Evolutionary conservation across 2,113 vertebrate species (phyloP).

Genomic region (Hypomesus transpacificus): DNA sequence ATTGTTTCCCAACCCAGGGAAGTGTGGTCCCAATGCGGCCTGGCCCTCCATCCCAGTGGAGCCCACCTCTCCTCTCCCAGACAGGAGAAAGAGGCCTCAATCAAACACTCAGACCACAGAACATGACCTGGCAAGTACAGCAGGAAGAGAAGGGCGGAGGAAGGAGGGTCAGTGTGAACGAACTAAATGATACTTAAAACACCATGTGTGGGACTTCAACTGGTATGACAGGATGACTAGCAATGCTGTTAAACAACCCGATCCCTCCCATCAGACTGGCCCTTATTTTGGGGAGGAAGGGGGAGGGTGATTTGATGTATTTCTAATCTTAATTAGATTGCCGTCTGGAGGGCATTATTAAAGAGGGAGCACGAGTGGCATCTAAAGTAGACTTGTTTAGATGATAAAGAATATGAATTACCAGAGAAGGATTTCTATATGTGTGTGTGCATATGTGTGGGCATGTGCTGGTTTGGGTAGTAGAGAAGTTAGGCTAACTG

Average conservation of each 20-base stretch:
- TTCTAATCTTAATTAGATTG: slow-evolving; percentile 2
- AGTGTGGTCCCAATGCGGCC: slow-evolving; percentile 48
- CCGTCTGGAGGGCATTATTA: background rate
- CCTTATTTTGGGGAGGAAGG: background rate
- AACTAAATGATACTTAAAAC: slow-evolving; percentile 62
- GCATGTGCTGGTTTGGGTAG: background rate
- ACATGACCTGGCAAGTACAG: slow-evolving; percentile 64
- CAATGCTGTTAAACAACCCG: no score
- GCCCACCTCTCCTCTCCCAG: slow-evolving; percentile 43
- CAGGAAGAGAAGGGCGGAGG: slow-evolving; percentile 47
- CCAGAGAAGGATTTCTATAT: no score
- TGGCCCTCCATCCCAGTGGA: slow-evolving; percentile 34
- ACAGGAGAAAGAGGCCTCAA: slow-evolving; percentile 58
- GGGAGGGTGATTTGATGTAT: background rate
- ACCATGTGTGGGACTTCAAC: slow-evolving; percentile 46
- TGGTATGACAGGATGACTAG: slow-evolving; percentile 10
- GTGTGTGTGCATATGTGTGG: background rate
- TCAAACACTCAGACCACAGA: slow-evolving; percentile 58
- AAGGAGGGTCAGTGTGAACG: slow-evolving; percentile 61
- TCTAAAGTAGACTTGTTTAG: background rate
- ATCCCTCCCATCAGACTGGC: no score
- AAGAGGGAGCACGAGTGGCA: background rate
- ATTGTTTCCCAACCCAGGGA: slow-evolving; percentile 64
- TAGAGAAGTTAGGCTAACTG: slow-evolving; percentile 6
- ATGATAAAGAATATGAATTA: no score